phyloP scores from a whole-genome alignment of 2,888 invertebrate genomes.

The Junonia oenone region DNA sequence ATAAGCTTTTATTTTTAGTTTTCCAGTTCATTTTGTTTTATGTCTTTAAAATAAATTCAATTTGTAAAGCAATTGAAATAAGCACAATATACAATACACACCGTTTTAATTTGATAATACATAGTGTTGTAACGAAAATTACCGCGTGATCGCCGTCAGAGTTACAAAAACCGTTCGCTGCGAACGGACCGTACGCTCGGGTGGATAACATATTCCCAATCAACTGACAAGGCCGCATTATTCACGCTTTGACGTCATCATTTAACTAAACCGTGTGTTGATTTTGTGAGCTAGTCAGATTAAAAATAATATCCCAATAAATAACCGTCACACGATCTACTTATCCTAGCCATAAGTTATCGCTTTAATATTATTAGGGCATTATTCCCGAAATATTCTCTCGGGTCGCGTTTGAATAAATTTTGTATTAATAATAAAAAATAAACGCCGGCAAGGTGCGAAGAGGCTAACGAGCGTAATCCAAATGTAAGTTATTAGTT shows the following conservation, averaged over 20 bases:
- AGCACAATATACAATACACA: background rate
- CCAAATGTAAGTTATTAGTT: conserved; percentile 75
- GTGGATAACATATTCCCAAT: conserved; percentile 27
- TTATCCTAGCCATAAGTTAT: conserved; percentile 68
- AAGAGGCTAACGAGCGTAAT: conserved; percentile 78
- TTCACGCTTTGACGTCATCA: conserved; percentile 25
- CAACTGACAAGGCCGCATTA: conserved; percentile 30
- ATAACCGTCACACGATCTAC: conserved; percentile 46
- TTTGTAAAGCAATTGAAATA: background rate
- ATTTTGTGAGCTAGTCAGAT: conserved; percentile 32
- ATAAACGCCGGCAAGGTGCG: conserved; percentile 72
- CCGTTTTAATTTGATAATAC: background rate
- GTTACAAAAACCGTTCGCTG: conserved; percentile 13
- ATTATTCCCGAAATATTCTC: conserved; percentile 64
- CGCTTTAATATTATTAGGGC: conserved; percentile 64
- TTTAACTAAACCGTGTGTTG: conserved; percentile 22
- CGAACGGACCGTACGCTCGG: conserved; percentile 24
- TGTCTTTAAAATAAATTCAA: too few species aligned
- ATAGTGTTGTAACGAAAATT: conserved; percentile 16
- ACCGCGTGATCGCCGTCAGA: conserved; percentile 28
- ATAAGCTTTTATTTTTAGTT: too few species aligned
- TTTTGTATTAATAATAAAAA: conserved; percentile 67
- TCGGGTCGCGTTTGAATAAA: conserved; percentile 67
- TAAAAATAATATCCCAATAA: conserved; percentile 52
- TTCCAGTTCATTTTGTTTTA: too few species aligned